phyloP scores from a whole-genome alignment of 2,113 vertebrate species.

The Myotis davidii region DNA sequence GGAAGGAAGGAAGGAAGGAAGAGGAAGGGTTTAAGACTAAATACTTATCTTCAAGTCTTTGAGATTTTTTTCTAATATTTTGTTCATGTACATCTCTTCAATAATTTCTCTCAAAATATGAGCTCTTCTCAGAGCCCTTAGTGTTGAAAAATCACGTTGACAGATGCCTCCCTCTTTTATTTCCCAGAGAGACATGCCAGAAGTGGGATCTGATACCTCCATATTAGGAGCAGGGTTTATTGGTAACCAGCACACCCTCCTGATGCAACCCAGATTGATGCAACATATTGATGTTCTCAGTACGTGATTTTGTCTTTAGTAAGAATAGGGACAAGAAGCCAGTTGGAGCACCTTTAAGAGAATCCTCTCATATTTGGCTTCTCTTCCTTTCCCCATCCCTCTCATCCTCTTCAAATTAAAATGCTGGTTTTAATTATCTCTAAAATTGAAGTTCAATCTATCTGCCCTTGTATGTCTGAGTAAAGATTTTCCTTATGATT shows the following conservation, averaged over 20 bases:
- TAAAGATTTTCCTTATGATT: background rate
- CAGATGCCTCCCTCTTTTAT: background rate
- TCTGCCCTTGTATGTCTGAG: background rate
- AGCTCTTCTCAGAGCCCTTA: background rate
- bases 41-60: conserved; percentile 23
- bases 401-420: conserved; percentile 37
- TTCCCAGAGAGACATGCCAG: background rate
- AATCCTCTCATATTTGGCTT: background rate
- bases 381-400: background rate
- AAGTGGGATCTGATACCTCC: background rate
- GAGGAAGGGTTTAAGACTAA: background rate
- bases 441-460: background rate
- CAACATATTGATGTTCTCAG: background rate
- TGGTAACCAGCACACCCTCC: background rate
- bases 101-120: background rate
- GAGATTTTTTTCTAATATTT: background rate
- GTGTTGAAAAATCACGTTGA: background rate
- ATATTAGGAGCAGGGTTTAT: background rate
- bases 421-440: background rate
- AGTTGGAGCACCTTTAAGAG: background rate
- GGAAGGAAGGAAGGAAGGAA: too few relatives aligned
- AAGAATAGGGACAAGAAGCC: background rate
- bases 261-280: background rate
- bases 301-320: background rate
- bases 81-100: background rate